phyloP scores from a whole-genome alignment of 2,113 vertebrate genomes.

The Struthidea cinerea region DNA sequence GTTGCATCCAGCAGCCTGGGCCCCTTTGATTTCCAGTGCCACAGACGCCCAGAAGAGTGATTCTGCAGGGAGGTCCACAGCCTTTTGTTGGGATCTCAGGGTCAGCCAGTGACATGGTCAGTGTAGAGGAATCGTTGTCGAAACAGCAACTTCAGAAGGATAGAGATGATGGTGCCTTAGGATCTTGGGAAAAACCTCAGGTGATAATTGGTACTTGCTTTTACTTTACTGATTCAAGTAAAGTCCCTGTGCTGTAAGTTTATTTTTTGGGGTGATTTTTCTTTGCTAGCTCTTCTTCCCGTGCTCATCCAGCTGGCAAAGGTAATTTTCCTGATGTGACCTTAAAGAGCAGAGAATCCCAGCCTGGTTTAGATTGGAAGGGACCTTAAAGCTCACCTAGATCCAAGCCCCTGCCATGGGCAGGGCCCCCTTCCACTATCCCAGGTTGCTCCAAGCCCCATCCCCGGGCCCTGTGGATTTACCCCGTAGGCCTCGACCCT shows the following conservation, averaged over 20 bases:
- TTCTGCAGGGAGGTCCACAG: background rate
- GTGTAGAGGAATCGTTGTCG: background rate
- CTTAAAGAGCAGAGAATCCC: background rate
- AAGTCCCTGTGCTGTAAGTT: background rate
- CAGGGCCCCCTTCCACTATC: background rate
- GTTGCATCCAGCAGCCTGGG: background rate
- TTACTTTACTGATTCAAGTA: background rate
- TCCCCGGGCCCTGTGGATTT: background rate
- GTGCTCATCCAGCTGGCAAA: background rate
- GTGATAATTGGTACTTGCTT: background rate
- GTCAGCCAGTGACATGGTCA: fast-evolving
- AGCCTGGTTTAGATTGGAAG: background rate
- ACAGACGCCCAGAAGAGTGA: background rate
- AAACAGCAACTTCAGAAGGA: background rate
- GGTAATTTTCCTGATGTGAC: background rate
- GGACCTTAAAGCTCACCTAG: background rate
- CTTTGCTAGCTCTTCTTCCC: background rate
- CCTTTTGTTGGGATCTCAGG: background rate
- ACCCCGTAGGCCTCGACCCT: fast-evolving
- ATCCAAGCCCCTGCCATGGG: background rate
- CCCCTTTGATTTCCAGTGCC: background rate
- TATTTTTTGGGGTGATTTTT: background rate
- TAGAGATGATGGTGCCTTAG: background rate
- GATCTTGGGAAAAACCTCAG: background rate
- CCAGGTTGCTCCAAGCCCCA: background rate